Conservation (phyloP, 2,797 vertebrate species). For the Scolopax rusticola region DNA sequence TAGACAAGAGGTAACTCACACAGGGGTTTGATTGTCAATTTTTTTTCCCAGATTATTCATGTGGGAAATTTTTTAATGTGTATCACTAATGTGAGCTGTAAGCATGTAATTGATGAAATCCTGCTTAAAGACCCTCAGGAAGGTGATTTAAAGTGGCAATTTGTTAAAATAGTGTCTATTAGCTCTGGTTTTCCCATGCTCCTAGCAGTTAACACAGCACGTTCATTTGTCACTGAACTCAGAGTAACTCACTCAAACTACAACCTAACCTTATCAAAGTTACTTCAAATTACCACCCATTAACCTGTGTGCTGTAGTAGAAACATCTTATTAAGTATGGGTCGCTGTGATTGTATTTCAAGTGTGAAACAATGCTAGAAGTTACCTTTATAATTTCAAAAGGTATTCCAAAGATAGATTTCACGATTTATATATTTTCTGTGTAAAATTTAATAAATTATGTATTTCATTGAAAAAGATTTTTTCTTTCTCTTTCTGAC, state of each 20-base stretch:
- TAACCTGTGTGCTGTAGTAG: slow-evolving; percentile 31
- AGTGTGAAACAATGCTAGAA: neutral
- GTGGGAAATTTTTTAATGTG: slow-evolving; percentile 68
- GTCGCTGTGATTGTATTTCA: slow-evolving; percentile 12
- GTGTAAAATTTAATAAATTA: neutral
- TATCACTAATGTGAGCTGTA: slow-evolving; percentile 72
- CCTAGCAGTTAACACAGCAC: slow-evolving; percentile 58
- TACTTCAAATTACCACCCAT: slow-evolving; percentile 42
- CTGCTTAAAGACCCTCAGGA: slow-evolving; percentile 68
- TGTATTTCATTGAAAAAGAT: neutral
- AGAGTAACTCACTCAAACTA: slow-evolving; percentile 67
- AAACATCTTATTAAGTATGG: slow-evolving; percentile 24
- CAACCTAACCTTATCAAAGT: slow-evolving; percentile 67
- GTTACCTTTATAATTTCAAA: slow-evolving; percentile 1
- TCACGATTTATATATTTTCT: neutral
- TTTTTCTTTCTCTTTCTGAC: neutral
- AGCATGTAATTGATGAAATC: slow-evolving; percentile 75
- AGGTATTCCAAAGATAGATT: neutral
- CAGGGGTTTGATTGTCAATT: neutral
- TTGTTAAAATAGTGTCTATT: slow-evolving; percentile 77
- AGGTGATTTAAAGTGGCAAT: slow-evolving; percentile 72
- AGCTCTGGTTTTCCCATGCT: slow-evolving; percentile 65
- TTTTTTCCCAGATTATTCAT: slow-evolving; percentile 60
- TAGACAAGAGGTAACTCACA: slow-evolving; percentile 35
- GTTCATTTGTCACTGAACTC: slow-evolving; percentile 72